Evolutionary conservation across 92 coral and sea anemone species (phyloP).

Genomic region (Desmophyllum pertusum): DNA sequence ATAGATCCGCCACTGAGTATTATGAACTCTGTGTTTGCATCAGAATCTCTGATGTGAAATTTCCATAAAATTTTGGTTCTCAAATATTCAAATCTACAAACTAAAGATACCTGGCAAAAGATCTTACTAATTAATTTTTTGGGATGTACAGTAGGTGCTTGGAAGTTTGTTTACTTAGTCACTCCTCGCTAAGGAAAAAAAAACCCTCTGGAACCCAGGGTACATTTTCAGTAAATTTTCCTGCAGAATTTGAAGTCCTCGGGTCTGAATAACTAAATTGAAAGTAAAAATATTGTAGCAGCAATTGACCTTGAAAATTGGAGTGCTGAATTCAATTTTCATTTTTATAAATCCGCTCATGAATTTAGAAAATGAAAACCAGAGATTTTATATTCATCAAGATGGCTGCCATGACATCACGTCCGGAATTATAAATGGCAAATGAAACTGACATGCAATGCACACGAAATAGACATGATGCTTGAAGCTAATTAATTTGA

Average conservation of each 20-base stretch:
- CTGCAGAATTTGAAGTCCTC: no score
- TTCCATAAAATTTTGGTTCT: no score
- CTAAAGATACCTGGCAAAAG: no score
- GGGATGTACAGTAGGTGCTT: no score
- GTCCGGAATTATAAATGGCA: background rate
- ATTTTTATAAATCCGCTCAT: background rate
- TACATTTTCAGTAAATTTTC: background rate
- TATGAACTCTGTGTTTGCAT: no score
- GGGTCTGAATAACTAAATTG: background rate
- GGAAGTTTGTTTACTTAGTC: no score
- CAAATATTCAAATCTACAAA: background rate
- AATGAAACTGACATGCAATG: background rate
- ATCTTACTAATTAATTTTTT: no score
- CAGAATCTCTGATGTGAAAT: no score
- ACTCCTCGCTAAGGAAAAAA: no score
- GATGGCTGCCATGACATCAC: background rate
- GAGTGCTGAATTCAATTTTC: background rate
- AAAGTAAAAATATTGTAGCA: background rate
- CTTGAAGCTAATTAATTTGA: background rate
- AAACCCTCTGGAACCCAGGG: no score
- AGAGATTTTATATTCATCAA: background rate
- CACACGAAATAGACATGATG: background rate
- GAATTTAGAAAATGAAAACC: background rate
- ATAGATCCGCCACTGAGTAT: no score
- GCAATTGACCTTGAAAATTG: background rate